phyloP scores from a whole-genome alignment of 1,140 invertebrate species.

The Pantala flavescens region DNA sequence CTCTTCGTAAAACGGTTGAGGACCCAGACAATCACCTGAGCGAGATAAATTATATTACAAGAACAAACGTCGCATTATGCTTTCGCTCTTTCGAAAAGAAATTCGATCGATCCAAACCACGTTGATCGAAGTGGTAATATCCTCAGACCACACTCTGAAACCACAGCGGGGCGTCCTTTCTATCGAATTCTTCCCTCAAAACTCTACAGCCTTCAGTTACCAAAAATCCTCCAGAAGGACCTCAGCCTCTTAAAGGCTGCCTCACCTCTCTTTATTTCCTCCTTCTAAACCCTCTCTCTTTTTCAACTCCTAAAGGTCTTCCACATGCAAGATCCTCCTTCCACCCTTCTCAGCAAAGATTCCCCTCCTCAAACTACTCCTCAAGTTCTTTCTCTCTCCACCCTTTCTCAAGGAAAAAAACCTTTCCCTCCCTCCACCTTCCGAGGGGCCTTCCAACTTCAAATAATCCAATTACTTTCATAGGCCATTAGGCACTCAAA shows the following conservation, averaged over 20 bases:
- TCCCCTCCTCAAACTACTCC: not conserved
- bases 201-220: not conserved
- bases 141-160: not conserved
- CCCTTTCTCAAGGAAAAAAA: too few relatives aligned
- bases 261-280: not conserved
- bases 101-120: not conserved
- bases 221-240: slow-evolving; percentile 1
- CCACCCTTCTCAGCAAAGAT: not conserved
- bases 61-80: too few relatives aligned
- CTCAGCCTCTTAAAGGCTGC: not conserved
- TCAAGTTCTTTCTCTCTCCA: not conserved
- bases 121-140: not conserved
- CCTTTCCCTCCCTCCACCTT: not conserved
- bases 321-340: not conserved
- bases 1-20: too few relatives aligned
- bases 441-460: slow-evolving; percentile 13
- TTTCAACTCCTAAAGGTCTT: not conserved
- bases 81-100: too few relatives aligned
- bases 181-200: slow-evolving; percentile 5
- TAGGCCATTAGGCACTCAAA: slow-evolving; percentile 17
- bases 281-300: not conserved
- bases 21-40: too few relatives aligned
- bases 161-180: not conserved
- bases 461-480: slow-evolving; percentile 18
- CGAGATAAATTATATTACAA: too few relatives aligned